A percentile compares a stretch with the other conserved stretches of the same genome.
These are phyloP conservation scores for Dusona sp. DNA, from an alignment of 2,888 invertebrate genomes.

Conservation along the genomic window DNA sequence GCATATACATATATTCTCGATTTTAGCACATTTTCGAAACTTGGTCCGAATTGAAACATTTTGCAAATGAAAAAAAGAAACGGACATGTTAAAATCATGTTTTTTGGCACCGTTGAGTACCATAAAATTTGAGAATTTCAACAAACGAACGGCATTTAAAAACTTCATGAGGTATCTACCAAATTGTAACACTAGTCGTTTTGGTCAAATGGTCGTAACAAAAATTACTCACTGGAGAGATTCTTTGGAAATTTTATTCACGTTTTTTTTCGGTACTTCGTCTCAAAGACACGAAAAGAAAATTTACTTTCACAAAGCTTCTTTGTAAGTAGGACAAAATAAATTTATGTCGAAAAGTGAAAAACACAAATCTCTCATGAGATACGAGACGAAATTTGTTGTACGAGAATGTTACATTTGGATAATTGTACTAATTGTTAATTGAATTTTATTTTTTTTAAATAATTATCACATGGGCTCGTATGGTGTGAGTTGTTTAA, in stretches of 20 bases:
- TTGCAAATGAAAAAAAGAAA: background rate
- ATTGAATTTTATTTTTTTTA: background rate
- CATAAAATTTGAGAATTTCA: too few species aligned
- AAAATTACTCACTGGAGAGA: background rate
- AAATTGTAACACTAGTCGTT: background rate
- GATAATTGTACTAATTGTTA: background rate
- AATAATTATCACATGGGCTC: background rate
- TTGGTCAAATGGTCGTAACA: background rate
- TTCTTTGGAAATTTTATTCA: background rate
- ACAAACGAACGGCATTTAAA: too few species aligned
- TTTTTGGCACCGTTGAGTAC: too few species aligned
- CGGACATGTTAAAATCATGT: background rate
- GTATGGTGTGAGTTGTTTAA: background rate
- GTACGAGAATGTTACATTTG: background rate
- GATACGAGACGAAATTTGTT: background rate
- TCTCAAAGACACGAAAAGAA: conserved; percentile 10
- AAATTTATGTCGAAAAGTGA: background rate
- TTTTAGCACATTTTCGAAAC: background rate
- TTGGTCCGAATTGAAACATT: background rate
- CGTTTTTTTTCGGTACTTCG: background rate
- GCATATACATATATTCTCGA: background rate
- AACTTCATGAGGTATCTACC: background rate
- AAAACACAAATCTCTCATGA: background rate
- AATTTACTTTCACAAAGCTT: conserved; percentile 8
- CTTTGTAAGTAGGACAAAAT: conserved; percentile 9